These are phyloP conservation scores for Loxodonta africana DNA, from an alignment of 2,113 vertebrate species.

Conservation along the genomic window DNA sequence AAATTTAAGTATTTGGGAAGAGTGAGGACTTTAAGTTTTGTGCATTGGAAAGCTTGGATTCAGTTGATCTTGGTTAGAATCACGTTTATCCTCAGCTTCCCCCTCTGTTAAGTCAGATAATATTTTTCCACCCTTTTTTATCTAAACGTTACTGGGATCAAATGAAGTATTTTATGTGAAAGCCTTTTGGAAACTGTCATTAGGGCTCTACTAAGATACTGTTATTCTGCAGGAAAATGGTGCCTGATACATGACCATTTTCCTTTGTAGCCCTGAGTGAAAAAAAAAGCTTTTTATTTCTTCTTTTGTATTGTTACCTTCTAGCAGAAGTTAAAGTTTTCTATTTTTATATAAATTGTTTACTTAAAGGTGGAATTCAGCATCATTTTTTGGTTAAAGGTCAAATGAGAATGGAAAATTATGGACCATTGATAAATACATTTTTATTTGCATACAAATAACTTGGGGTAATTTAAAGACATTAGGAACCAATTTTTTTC, in stretches of 20 bases:
- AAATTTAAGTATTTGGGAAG: background rate
- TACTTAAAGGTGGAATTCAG: slow-evolving; percentile 50
- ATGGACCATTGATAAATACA: background rate
- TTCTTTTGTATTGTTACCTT: background rate
- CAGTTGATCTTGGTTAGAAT: background rate
- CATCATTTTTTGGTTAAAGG: slow-evolving; percentile 46
- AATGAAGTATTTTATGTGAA: slow-evolving; percentile 19
- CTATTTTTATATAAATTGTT: slow-evolving; percentile 40
- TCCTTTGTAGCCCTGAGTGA: background rate
- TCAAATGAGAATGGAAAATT: slow-evolving; percentile 49
- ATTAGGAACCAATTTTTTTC: background rate
- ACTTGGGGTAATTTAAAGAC: slow-evolving; percentile 31
- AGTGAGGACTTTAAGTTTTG: background rate
- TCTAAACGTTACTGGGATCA: background rate
- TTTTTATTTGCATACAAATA: slow-evolving; percentile 11
- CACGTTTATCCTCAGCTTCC: background rate
- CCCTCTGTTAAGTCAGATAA: background rate
- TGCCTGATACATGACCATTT: background rate
- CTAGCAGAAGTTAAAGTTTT: background rate
- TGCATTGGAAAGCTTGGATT: background rate
- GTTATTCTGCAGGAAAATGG: background rate
- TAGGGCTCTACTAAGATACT: background rate
- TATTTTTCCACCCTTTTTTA: background rate
- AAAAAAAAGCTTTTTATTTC: background rate
- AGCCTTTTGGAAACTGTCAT: slow-evolving; percentile 22